A percentile compares a stretch with the other conserved stretches of the same genome.
phyloP scores from a whole-genome alignment of 2,113 vertebrate genomes.

The Aix galericulata region DNA sequence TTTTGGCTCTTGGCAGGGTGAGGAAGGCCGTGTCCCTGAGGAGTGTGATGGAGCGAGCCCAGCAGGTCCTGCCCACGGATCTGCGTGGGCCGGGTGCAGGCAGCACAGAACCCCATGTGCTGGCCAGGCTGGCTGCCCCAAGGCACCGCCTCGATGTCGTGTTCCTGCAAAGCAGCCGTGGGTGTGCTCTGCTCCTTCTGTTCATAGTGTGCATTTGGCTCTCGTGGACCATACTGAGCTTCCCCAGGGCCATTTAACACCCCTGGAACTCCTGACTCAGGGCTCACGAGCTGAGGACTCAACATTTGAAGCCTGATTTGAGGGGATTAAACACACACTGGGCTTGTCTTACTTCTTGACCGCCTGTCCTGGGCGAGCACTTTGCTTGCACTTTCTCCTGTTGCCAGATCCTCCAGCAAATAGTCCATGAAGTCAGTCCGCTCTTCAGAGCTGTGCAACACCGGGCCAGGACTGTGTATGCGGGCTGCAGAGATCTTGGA shows the following conservation, averaged over 20 bases:
- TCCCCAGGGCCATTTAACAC: not conserved
- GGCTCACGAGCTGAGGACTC: not conserved
- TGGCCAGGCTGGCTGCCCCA: not conserved
- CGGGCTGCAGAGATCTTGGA: not conserved
- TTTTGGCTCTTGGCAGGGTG: not conserved
- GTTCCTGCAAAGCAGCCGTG: not conserved
- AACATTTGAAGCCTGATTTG: not conserved
- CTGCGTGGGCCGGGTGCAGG: fast-evolving
- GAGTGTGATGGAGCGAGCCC: not conserved
- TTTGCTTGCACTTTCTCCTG: not conserved
- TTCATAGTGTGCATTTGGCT: not conserved
- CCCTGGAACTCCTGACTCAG: not conserved
- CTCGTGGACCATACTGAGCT: not conserved
- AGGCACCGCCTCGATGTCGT: fast-evolving
- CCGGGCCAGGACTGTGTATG: not conserved
- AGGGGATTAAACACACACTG: not conserved
- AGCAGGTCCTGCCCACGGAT: not conserved
- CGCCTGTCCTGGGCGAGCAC: not conserved
- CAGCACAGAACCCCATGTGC: fast-evolving
- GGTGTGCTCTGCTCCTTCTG: not conserved
- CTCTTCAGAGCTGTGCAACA: not conserved
- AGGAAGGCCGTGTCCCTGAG: fast-evolving
- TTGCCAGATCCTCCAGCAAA: not conserved
- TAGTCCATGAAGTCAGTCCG: not conserved
- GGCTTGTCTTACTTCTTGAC: not conserved